Base-by-base conservation (phyloP, 2,797 vertebrate species). In the Hozukius guyotensis region DNA sequence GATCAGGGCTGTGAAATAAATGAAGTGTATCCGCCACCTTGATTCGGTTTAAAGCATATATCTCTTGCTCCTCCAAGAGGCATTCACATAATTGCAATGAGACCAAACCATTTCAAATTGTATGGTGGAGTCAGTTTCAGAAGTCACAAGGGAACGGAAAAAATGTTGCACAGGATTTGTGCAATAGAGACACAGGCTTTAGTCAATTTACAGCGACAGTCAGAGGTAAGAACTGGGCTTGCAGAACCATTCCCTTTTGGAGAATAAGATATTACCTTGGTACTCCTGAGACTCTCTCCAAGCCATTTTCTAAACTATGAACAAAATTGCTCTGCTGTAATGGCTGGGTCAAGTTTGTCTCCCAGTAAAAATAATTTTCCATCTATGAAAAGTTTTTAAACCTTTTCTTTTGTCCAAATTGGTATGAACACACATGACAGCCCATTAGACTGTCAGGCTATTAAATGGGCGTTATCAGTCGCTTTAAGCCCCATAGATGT, bases 1-100 rank as follows among this genome's bases (percentile, higher is more conserved):
- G 38, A 82, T 80, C 77, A 74, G 79, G 8, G 69, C 84, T 73
- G 42, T 72, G 67, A 73, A 74, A 62, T 61, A 69, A 65, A 2
- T n/a, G 0, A 14, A 36, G 74, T 74, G 49, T 49, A 53, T 79
- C 60, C 66, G n/a, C 55, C 46, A 34, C 42, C 42, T 77, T 46
- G 55, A 20, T 72, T 79, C 29, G 4, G 60, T 75, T 86, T 77
- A 34, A 77, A 76, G 62, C 20, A 36, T 36, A 22, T 68, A 42
- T 75, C 42, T 82, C 62, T 68, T 31, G 24, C 81, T 76, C 56
- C 64, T 87, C 61, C 57, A 46, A 65, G 80, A 42, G 8, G 38
- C 74, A 13, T 69, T 79, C 31, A 2, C 12, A 20, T 79, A 69
- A 82, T 38, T 79, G 71, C 52, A 20, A 64, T 29, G 24, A 77